A percentile compares a stretch with the other conserved stretches of the same genome.
These are phyloP conservation scores for Propithecus perrieri DNA, from an alignment of 2,797 vertebrate species.

Conservation along the genomic window DNA sequence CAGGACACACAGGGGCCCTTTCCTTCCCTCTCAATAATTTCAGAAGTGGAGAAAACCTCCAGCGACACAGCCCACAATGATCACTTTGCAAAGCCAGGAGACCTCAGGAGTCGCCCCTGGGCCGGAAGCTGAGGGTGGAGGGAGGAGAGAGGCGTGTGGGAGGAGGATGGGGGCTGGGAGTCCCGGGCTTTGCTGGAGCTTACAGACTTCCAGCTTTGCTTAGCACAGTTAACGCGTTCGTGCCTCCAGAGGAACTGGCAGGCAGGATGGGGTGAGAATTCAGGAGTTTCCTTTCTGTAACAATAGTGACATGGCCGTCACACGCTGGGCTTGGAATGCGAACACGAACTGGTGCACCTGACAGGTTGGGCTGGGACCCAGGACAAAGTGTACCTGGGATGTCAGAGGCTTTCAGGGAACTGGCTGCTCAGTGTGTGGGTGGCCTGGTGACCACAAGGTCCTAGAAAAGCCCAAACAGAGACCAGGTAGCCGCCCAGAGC, in stretches of 20 bases:
- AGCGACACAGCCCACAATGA: accelerated
- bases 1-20: neutral
- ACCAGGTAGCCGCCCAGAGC: too few relatives aligned
- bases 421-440: accelerated
- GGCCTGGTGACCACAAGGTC: neutral
- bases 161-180: neutral
- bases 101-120: neutral
- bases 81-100: neutral
- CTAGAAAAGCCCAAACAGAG: neutral
- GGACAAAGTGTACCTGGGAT: accelerated
- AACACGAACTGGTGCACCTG: accelerated
- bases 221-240: accelerated
- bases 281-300: neutral
- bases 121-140: accelerated
- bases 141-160: accelerated
- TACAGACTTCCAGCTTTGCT: neutral
- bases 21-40: neutral
- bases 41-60: neutral
- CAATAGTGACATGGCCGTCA: accelerated
- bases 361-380: neutral
- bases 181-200: neutral
- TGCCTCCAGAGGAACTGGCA: neutral
- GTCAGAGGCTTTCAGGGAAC: neutral
- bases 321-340: accelerated
- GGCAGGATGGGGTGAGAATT: neutral